Evolutionary conservation across 2,888 invertebrate genomes (phyloP), one percentile per base, ranked within the genome.

Genomic region (Lepidonotus clava): DNA sequence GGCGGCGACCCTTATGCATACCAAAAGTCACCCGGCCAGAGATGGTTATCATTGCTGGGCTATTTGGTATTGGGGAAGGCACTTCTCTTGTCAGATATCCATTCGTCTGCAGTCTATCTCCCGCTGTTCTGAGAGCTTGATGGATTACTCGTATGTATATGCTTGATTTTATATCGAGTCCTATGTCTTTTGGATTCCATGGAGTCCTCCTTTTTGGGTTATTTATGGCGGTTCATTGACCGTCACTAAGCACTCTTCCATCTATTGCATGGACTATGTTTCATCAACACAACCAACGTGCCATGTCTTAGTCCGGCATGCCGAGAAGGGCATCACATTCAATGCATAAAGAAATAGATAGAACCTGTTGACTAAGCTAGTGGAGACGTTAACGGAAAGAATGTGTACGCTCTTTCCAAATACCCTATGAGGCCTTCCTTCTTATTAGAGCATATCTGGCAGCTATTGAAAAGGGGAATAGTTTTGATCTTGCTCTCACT

Each of bases 1-100:
- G 36, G 21, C 71, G 5, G 14, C 71, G 8, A 18, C 46, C 71
- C 71, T 6, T 71, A 21, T 34, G 71, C 71, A 71, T 71, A 71
- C 71, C 21, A n/a, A 71, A 38, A 38, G 38, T 71, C 71, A 71
- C 28, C n/a, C 46, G 18, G 8, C 11, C 14, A 2, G 36, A 34
- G 71, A 71, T 71, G 36, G 71, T 38, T 71, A 71, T 71, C 71
- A 38, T 61, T 18, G n/a, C n/a, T 18, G 61, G n/a, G 28, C 61
- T 28, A 32, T 61, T 61, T 8, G 28, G 61, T 61, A 61, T 61
- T n/a, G 61, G 28, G 28, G 28, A 11, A 61, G 61, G 11, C 24
- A 24, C 61, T 61, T 6, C 46, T 61, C 2, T 24, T n/a, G 61
- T 61, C 28, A 61, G 61, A 28, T 61, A 53, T 11, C 24, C 61